These are phyloP conservation scores for Montifringilla adamsi DNA, from an alignment of 2,113 vertebrate species.

Conservation along the genomic window DNA sequence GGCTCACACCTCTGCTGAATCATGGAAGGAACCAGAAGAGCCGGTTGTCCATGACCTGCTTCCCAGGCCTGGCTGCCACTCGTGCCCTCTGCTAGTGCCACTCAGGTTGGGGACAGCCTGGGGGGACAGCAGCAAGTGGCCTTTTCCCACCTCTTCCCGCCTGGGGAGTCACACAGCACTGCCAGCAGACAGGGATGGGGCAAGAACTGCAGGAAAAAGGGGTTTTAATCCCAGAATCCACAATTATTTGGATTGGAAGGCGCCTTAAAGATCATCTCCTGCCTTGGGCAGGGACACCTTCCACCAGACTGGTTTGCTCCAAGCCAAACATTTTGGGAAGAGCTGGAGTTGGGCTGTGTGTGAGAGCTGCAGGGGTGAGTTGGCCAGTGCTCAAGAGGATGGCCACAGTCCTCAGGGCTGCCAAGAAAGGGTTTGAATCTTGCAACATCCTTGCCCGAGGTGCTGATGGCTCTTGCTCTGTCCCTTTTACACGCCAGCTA, in stretches of 20 bases:
- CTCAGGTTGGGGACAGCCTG: background rate
- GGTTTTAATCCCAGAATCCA: background rate
- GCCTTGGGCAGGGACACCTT: background rate
- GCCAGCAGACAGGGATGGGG: background rate
- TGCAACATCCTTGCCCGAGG: background rate
- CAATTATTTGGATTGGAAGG: background rate
- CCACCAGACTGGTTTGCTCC: background rate
- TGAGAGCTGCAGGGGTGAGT: background rate
- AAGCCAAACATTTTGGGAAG: background rate
- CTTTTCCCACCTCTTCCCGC: background rate
- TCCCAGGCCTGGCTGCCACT: constrained; percentile 7
- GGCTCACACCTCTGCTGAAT: constrained; percentile 48
- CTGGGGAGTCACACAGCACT: background rate
- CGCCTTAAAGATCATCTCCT: background rate
- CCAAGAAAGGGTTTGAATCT: background rate
- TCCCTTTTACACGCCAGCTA: background rate
- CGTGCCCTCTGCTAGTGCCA: background rate
- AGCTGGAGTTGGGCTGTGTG: background rate
- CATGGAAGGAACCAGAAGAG: constrained; percentile 37
- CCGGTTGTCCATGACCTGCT: constrained; percentile 39
- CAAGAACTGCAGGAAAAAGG: background rate
- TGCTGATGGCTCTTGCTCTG: background rate
- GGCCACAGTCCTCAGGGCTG: background rate
- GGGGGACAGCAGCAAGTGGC: background rate
- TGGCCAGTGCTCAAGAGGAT: background rate